A percentile compares a stretch with the other conserved stretches of the same genome.
Evolutionary conservation across 2,797 vertebrate genomes (phyloP).

Genomic region (Cyclopterus lumpus): DNA sequence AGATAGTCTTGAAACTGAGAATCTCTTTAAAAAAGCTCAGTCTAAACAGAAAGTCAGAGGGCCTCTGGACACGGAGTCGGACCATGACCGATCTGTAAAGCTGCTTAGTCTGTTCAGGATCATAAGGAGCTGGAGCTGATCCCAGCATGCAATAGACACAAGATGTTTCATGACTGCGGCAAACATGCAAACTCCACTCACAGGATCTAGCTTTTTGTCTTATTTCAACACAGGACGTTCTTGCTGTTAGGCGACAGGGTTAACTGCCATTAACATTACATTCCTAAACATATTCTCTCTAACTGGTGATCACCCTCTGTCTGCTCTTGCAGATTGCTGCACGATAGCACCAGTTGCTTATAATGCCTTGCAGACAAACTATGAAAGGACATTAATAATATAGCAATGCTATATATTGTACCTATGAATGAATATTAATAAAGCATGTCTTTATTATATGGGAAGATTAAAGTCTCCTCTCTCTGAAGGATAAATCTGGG

Average conservation of each 20-base stretch:
- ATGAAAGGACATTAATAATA: constrained; percentile 50
- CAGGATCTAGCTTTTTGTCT: neutral
- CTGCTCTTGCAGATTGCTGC: constrained; percentile 21
- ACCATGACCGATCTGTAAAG: neutral
- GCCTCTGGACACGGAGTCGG: neutral
- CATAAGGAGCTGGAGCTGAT: neutral
- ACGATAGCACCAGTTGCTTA: constrained; percentile 18
- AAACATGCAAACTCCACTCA: neutral
- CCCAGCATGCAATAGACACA: neutral
- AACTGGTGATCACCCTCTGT: constrained; percentile 22
- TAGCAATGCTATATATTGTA: constrained; percentile 50
- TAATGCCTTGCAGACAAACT: constrained; percentile 36
- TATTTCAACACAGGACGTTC: neutral
- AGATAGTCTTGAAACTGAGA: neutral
- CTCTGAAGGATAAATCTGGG: constrained; percentile 76
- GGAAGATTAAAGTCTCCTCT: constrained; percentile 73
- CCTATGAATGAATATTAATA: constrained; percentile 68
- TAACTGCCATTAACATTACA: constrained; percentile 20
- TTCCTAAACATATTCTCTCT: neutral
- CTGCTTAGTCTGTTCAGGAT: constrained; percentile 1
- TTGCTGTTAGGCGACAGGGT: constrained; percentile 17
- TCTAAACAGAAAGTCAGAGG: neutral
- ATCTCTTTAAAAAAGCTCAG: neutral
- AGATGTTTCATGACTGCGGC: neutral
- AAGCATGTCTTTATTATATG: constrained; percentile 55